Base-by-base conservation (phyloP, 2,797 vertebrate genomes). In the Enteromius fasciolatus region DNA sequence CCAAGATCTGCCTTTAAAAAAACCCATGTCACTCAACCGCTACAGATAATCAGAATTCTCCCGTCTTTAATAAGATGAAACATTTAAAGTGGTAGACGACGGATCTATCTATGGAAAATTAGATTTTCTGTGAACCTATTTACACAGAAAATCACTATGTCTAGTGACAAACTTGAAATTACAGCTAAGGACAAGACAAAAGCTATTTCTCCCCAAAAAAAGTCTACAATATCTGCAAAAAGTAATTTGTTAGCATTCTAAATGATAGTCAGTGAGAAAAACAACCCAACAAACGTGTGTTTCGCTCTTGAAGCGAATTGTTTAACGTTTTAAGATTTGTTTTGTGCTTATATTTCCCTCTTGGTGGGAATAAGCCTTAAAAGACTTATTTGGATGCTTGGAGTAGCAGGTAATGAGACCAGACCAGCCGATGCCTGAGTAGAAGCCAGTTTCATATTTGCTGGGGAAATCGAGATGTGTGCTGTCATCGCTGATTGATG, bases 401-500 rank as follows among this genome's bases (percentile, higher is more conserved):
- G 78, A 59, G 12, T 17, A 64, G 41, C 41, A 48, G 31, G 25
- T 81, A 46, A 74, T 81, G 69, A 81, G 69, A 81, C 68, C 20
- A 63, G 69, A 61, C 9, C 8, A 75, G 61, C 46, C 6, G 36
- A 44, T 41, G 44, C 12, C 57, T 61, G 41, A 28, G 48, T 41
- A 67, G 66, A 50, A 59, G 50, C 33, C 3, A 6, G 61, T 54
- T 76, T 76, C 48, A 76, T 82, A 76, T 76, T 63, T 66, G 80
- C 72, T 31, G 15, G 46, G 39, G 46, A 75, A 52, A 66, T 39
- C 31, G 10, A 54, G 31, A 52, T 28, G n/a, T 63, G 25, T 46
- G 52, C 73, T 80, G 89, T 86, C 89, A 84, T 74, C 1, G 23
- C n/a, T 91, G 91, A 92, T 86, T 92, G 91, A 91, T 91, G 90